Evolutionary conservation across 2,113 vertebrate genomes (phyloP), one percentile per base, ranked within the genome.

Genomic region (Coracopsis vasa): DNA sequence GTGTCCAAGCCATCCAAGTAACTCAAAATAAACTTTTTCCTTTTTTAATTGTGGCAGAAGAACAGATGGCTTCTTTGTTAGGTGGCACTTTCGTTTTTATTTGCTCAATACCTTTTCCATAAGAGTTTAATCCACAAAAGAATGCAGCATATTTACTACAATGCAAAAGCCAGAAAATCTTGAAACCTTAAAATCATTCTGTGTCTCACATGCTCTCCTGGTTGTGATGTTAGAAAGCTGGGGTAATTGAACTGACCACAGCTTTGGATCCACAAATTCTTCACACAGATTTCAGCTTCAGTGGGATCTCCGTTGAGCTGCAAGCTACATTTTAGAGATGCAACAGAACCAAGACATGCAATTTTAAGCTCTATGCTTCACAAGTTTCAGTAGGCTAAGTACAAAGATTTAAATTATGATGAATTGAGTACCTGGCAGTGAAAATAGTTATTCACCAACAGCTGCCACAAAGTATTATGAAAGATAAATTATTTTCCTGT

Each of bases 41-140:
- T 27, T 65, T 48, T 17, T 44, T 62, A 74, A 54, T 67, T 45
- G 39, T 87, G 65, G n/a, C 66, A 88, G 58, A 86, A 88, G 67
- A 97, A 94, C 94, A 96, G 92, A 95, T 95, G 82, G 94, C 50
- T 92, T 90, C 87, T 92, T 95, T 97, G 89, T 95, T 91, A 95
- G 50, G 13, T 66, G 42, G 16, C 4, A 0, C 8, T 88, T 96
- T 80, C 51, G 48, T 94, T 94, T 92, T 82, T 47, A 74, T 90
- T 94, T 83, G 50, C 33, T 91, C 29, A 33, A 37, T 35, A 93
- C 58, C 60, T 95, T 64, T 94, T 88, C 73, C 39, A 12, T 90
- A 73, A 88, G 62, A 58, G 39, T 78, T 94, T 92, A 88, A 79
- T 93, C 72, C 47, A 86, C 28, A 66, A 84, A 88, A 92, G 35